A percentile compares a stretch with the other conserved stretches of the same genome.
Evolutionary conservation across 1,140 invertebrate species (phyloP).

Genomic region (Drosophila teissieri): DNA sequence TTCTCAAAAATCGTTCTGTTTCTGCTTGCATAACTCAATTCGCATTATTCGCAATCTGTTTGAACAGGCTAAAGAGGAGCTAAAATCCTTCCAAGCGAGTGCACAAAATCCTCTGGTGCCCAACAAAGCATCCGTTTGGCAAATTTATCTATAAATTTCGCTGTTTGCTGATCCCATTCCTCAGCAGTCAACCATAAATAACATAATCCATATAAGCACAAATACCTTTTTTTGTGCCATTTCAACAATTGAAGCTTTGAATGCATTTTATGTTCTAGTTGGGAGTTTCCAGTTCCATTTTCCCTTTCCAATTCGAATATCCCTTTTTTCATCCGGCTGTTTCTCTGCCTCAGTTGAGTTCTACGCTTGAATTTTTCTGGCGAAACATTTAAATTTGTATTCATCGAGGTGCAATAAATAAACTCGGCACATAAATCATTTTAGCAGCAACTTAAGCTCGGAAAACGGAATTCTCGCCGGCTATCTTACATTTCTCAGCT

Average conservation of each 20-base stretch:
- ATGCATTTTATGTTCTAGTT: constrained; percentile 58
- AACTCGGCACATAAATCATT: constrained; percentile 69
- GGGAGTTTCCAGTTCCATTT: constrained; percentile 48
- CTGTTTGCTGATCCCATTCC: constrained; percentile 16
- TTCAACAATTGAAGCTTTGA: constrained; percentile 42
- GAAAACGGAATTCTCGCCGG: constrained; percentile 43
- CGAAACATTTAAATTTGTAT: constrained; percentile 63
- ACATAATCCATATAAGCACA: constrained; percentile 53
- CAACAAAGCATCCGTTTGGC: constrained; percentile 35
- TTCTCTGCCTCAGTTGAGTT: constrained; percentile 22
- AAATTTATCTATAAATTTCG: constrained; percentile 18
- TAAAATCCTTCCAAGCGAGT: constrained; percentile 42
- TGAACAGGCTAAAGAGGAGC: constrained; percentile 19
- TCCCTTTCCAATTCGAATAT: constrained; percentile 60
- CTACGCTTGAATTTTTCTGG: constrained; percentile 6
- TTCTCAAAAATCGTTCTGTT: neutral
- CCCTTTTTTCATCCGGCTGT: constrained; percentile 14
- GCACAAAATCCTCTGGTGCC: constrained; percentile 31
- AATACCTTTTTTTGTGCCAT: constrained; percentile 9
- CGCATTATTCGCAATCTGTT: constrained; percentile 37
- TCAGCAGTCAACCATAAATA: constrained; percentile 47
- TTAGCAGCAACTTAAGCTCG: constrained; percentile 53
- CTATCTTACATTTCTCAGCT: constrained; percentile 41
- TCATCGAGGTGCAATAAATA: constrained; percentile 73
- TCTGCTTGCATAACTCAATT: constrained; percentile 27